These are phyloP conservation scores for Trachops cirrhosus DNA, from an alignment of 2,797 vertebrate species.

Conservation along the genomic window DNA sequence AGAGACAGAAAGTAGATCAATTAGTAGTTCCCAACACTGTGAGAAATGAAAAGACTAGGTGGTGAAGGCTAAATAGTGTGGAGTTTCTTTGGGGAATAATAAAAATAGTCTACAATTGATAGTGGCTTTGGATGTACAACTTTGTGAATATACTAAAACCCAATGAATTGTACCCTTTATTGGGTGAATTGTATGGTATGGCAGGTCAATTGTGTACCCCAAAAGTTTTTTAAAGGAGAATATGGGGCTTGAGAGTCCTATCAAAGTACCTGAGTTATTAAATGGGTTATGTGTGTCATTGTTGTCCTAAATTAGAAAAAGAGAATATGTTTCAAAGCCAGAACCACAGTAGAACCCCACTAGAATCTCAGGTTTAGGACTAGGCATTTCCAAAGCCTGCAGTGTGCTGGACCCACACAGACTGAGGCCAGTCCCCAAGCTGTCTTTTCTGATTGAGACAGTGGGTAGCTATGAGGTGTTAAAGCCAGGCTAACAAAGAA, in stretches of 20 bases:
- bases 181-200: background rate
- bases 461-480: constrained; percentile 24
- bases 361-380: background rate
- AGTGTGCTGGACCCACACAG: background rate
- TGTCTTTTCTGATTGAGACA: constrained; percentile 37
- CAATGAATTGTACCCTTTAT: background rate
- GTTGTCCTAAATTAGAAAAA: background rate
- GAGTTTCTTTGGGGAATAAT: background rate
- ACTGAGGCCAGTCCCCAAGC: background rate
- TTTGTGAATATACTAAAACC: background rate
- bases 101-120: background rate
- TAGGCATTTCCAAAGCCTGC: background rate
- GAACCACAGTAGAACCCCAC: background rate
- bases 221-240: background rate
- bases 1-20: background rate
- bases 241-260: background rate
- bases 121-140: background rate
- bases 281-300: background rate
- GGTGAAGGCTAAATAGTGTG: background rate
- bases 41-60: background rate
- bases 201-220: background rate
- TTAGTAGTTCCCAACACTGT: background rate
- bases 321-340: constrained; percentile 5
- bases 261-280: background rate
- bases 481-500: constrained; percentile 39